These are phyloP conservation scores for Ichneumoninae sp. DNA, from an alignment of 2,888 invertebrate genomes.

Conservation along the genomic window DNA sequence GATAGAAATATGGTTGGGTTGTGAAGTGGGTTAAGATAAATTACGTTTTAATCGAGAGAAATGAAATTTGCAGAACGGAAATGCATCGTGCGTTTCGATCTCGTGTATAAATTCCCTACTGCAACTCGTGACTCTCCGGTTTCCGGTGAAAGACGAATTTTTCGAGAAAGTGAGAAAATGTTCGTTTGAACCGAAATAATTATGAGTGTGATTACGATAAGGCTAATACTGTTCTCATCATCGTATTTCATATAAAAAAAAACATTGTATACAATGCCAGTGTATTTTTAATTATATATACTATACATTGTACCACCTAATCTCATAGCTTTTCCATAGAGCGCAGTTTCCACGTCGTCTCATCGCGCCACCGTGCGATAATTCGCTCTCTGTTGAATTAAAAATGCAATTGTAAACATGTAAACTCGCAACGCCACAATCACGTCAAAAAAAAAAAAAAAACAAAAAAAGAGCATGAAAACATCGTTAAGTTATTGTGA, in stretches of 20 bases:
- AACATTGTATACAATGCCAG: constrained; percentile 70
- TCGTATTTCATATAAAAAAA: constrained; percentile 52
- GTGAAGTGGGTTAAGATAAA: constrained; percentile 42
- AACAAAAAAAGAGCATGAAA: background rate
- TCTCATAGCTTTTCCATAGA: constrained; percentile 61
- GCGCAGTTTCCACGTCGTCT: constrained; percentile 36
- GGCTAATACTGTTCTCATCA: constrained; percentile 65
- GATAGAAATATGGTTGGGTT: constrained; percentile 41
- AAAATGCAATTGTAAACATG: constrained; percentile 47
- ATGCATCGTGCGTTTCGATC: background rate
- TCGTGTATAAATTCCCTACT: background rate
- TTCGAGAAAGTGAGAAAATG: constrained; percentile 1
- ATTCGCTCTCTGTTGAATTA: constrained; percentile 36
- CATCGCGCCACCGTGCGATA: constrained; percentile 35
- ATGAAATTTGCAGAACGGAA: background rate
- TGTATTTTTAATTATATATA: constrained; percentile 71
- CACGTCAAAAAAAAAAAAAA: constrained; percentile 26
- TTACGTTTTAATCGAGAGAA: constrained; percentile 25
- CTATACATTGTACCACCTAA: constrained; percentile 52
- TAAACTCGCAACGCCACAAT: constrained; percentile 63
- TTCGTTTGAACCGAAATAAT: constrained; percentile 45
- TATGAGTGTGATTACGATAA: constrained; percentile 62
- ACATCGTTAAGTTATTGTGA: constrained; percentile 28
- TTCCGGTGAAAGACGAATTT: background rate
- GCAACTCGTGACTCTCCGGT: constrained; percentile 20